Evolutionary conservation across 2,113 vertebrate genomes (phyloP).

Genomic region (Cnemophilus loriae): DNA sequence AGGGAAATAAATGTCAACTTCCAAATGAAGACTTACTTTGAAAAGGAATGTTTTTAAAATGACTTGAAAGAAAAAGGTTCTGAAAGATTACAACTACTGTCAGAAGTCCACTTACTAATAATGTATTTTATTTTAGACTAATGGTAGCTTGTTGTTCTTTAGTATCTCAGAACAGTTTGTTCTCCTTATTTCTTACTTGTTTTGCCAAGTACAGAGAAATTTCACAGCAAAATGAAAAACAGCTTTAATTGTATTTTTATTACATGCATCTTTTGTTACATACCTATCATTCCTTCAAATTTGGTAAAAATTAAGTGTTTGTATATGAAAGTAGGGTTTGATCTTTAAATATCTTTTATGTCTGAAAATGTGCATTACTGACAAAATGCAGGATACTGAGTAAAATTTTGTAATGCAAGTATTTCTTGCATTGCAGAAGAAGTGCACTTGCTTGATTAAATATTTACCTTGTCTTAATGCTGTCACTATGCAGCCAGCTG

Average conservation of each 20-base stretch:
- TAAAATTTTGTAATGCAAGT: neutral
- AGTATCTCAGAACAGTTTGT: neutral
- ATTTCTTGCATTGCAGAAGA: neutral
- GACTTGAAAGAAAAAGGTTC: neutral
- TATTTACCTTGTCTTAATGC: neutral
- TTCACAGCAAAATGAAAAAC: neutral
- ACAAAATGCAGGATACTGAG: neutral
- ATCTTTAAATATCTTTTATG: neutral
- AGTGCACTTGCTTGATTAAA: neutral
- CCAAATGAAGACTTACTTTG: neutral
- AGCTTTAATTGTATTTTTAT: neutral
- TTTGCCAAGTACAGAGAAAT: neutral
- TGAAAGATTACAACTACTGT: neutral
- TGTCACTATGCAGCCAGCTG: neutral
- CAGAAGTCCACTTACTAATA: neutral
- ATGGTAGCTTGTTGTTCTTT: neutral
- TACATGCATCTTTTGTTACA: neutral
- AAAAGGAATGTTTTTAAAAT: neutral
- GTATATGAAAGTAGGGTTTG: neutral
- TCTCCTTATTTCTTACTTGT: neutral
- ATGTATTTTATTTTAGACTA: neutral
- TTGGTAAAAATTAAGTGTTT: neutral
- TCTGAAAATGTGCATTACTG: neutral
- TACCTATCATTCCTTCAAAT: neutral
- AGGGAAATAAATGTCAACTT: neutral